Base-by-base conservation (phyloP, 2,888 invertebrate genomes). In the Rhyacophila evoluta region DNA sequence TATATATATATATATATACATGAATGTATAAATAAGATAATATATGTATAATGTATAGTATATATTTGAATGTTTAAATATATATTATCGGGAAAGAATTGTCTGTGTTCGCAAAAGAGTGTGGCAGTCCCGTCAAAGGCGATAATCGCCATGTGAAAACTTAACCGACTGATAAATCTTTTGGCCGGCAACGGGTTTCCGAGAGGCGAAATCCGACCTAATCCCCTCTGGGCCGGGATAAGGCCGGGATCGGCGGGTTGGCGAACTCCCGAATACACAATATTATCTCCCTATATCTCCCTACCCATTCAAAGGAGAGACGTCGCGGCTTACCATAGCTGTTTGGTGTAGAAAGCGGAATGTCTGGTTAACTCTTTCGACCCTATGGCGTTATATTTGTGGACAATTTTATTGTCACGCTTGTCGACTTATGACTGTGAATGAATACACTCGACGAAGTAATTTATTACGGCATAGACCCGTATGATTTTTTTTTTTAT, bases 151-250 rank as follows among this genome's bases (percentile, higher is more conserved):
- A 55, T 19, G 55, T 55, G 55, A 55, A 55, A 55, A 55, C 55
- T 55, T 55, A 55, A 55, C 55, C 55, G 55, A 55, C 55, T 55
- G 55, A 55, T 55, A 55, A 55, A 55, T 55, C 55, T 55, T 55
- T 55, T 55, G 55, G 55, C 55, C 19, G 55, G 55, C 55, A 55
- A 55, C 55, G 55, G 55, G 55, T 55, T 55, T 55, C 55, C 55
- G 55, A 55, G 55, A 55, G 55, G 55, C 55, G 25, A 55, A 55
- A 19, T 19, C 55, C 15, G 19, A 15, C 55, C 19, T 19, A 55
- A 19, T 19, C 55, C 55, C 55, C 19, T 10, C 19, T 19, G 55
- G 55, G 19, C 41, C 12, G 41, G 41, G 15, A 15, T 15, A 41
- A 15, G 41, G 12, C 55, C 19, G 55, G 55, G 19, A 15, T 10